Percentiles rank a stretch among this genome's conserved stretches.
Conservation (phyloP, 1,140 invertebrate genomes). For the Heliconius hermathena region DNA sequence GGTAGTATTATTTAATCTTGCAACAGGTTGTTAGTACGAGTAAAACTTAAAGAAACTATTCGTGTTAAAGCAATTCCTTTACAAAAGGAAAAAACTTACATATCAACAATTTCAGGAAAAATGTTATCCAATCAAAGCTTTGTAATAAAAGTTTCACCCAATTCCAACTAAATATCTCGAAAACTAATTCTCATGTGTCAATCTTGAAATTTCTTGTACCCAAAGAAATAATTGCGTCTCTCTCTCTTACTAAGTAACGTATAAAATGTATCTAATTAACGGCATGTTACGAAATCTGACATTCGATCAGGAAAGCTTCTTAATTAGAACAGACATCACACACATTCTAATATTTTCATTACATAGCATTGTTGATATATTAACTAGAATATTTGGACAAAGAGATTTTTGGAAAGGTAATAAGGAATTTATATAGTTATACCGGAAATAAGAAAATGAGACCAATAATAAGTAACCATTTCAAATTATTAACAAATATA, state of each 20-base stretch:
- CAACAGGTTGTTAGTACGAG: neutral
- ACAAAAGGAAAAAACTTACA: neutral
- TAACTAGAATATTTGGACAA: neutral
- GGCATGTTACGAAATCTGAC: slow-evolving; percentile 20
- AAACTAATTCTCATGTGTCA: slow-evolving; percentile 5
- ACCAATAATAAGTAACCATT: neutral
- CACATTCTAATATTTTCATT: slow-evolving; percentile 19
- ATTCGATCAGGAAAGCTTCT: slow-evolving; percentile 26
- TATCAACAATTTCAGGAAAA: neutral
- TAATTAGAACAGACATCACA: slow-evolving; percentile 22
- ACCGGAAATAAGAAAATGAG: neutral
- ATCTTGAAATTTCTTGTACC: slow-evolving; percentile 9
- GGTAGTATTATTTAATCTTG: no score
- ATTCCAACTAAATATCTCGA: neutral
- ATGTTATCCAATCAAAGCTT: neutral
- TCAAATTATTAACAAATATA: no score
- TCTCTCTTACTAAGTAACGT: neutral
- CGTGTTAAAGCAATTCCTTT: neutral
- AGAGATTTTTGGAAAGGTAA: neutral
- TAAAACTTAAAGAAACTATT: neutral
- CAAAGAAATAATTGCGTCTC: slow-evolving; percentile 6
- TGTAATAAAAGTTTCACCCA: neutral
- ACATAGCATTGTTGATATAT: neutral
- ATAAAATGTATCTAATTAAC: slow-evolving; percentile 17
- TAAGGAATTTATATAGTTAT: neutral